These are phyloP conservation scores for Trichomycterus rosablanca DNA, from an alignment of 2,113 vertebrate species.

Conservation along the genomic window DNA sequence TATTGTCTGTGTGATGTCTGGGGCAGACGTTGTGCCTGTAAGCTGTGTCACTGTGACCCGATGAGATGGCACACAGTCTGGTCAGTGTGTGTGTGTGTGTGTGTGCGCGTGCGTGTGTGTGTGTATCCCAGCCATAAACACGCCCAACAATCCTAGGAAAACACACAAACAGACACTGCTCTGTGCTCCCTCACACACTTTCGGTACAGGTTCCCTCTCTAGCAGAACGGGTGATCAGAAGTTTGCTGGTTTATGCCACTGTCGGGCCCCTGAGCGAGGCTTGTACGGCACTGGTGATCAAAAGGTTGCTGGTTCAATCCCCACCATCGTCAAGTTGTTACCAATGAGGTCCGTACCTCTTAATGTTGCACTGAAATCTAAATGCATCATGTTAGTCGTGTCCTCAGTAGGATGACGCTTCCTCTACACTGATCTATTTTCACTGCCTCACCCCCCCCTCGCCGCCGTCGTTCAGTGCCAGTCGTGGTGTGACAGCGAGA, in stretches of 20 bases:
- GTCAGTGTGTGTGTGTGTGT: neutral
- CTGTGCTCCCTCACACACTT: neutral
- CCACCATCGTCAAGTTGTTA: too few relatives aligned
- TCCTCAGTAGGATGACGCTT: too few relatives aligned
- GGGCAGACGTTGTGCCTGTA: slow-evolving; percentile 37
- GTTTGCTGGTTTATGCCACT: too few relatives aligned
- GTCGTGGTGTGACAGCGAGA: slow-evolving; percentile 18
- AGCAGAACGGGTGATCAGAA: too few relatives aligned
- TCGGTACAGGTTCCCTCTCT: neutral
- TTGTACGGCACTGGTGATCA: too few relatives aligned
- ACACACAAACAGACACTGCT: slow-evolving; percentile 5
- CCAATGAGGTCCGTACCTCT: too few relatives aligned
- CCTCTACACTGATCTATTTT: neutral
- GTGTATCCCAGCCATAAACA: too few relatives aligned
- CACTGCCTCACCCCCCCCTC: neutral
- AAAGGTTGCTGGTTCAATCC: too few relatives aligned
- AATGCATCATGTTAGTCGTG: too few relatives aligned
- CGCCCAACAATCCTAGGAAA: slow-evolving; percentile 11
- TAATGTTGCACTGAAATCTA: too few relatives aligned
- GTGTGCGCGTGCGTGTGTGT: too few relatives aligned
- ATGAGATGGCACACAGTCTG: slow-evolving; percentile 32
- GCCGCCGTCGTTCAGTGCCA: neutral
- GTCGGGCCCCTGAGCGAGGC: too few relatives aligned
- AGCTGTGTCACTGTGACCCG: slow-evolving; percentile 45
- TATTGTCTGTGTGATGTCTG: slow-evolving; percentile 24